Percentiles rank a stretch among this genome's conserved stretches.
Evolutionary conservation across 2,888 invertebrate genomes (phyloP).

Genomic region (Drosophila mercatorum): DNA sequence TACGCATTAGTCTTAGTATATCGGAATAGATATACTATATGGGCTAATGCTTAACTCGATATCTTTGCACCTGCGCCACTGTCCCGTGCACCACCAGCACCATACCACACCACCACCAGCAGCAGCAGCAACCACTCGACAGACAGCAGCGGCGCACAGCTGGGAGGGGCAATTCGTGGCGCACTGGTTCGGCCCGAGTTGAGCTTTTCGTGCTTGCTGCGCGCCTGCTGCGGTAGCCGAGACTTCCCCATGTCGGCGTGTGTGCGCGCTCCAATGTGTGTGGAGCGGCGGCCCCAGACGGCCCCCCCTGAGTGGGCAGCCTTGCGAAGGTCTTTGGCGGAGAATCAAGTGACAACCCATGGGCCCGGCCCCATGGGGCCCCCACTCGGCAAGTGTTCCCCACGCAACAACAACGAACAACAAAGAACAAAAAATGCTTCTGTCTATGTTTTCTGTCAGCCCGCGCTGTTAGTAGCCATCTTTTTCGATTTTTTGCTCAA

Average conservation of each 20-base stretch:
- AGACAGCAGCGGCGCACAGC: conserved; percentile 14
- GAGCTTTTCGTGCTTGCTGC: not conserved
- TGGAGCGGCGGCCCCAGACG: conserved; percentile 1
- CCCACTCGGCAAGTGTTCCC: conserved; percentile 50
- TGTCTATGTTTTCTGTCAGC: conserved; percentile 79
- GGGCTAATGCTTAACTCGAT: not conserved
- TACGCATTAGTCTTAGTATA: not conserved
- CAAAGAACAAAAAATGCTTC: conserved; percentile 8
- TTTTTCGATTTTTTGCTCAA: conserved; percentile 80
- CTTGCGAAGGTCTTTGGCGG: conserved; percentile 66
- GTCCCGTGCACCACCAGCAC: not conserved
- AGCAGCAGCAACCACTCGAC: not conserved
- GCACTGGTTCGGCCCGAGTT: not conserved
- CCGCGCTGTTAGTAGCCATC: conserved; percentile 82
- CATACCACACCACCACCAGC: not conserved
- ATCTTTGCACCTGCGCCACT: conserved; percentile 31
- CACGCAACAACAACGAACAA: conserved; percentile 11
- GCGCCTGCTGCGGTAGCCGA: conserved; percentile 82
- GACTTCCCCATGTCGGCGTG: conserved; percentile 84
- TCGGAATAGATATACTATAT: not conserved
- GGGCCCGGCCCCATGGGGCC: conserved; percentile 1
- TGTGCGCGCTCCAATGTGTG: conserved; percentile 62
- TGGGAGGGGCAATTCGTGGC: conserved; percentile 41
- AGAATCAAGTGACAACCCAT: conserved; percentile 6
- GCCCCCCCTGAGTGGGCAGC: conserved; percentile 20